These are phyloP conservation scores for Oreochromis grahami DNA, from an alignment of 2,797 vertebrate genomes.

Conservation along the genomic window DNA sequence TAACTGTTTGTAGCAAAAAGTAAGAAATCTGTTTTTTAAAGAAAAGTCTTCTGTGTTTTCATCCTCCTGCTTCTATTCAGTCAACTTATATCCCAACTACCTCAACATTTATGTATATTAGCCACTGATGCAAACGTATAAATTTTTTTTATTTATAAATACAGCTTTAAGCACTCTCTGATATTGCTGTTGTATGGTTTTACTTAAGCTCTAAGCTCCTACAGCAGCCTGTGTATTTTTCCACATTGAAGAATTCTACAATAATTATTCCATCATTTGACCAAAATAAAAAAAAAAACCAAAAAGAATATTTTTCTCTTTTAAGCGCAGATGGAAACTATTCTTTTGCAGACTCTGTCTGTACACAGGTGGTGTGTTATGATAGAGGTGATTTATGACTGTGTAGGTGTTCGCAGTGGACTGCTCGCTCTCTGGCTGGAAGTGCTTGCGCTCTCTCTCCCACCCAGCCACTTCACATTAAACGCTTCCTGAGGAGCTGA, in stretches of 20 bases:
- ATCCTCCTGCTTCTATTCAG: background rate
- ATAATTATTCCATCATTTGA: background rate
- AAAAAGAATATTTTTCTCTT: background rate
- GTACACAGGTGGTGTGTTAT: slow-evolving; percentile 31
- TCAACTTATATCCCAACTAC: background rate
- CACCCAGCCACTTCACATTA: slow-evolving; percentile 43
- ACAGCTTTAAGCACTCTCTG: background rate
- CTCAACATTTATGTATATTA: background rate
- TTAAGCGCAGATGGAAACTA: background rate
- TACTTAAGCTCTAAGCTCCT: background rate
- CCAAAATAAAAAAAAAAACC: background rate
- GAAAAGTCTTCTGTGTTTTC: background rate
- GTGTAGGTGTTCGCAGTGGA: background rate
- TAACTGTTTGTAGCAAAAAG: background rate
- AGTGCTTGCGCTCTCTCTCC: slow-evolving; percentile 19
- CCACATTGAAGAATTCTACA: background rate
- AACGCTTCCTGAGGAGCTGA: slow-evolving; percentile 48
- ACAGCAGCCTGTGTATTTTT: background rate
- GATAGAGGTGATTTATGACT: slow-evolving; percentile 28
- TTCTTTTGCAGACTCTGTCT: slow-evolving; percentile 13
- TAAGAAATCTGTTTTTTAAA: background rate
- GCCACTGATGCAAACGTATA: background rate
- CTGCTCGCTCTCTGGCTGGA: slow-evolving; percentile 19
- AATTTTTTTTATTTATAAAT: background rate
- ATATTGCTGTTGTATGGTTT: background rate